These are phyloP conservation scores for Drosophila rellima DNA, from an alignment of 2,888 invertebrate genomes.

Conservation along the genomic window DNA sequence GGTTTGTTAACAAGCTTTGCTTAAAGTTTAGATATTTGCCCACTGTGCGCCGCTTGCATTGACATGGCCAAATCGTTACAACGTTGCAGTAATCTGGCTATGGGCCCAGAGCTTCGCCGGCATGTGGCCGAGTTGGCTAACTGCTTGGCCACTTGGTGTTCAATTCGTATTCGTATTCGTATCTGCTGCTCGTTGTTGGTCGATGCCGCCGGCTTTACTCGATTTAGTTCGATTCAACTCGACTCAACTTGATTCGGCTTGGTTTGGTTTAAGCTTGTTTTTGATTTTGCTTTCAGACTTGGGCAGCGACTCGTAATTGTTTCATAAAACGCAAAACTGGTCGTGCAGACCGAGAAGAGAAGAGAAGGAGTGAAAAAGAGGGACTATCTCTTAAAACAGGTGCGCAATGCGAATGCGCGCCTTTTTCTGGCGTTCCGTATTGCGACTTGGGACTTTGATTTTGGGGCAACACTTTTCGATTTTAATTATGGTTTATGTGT, in stretches of 20 bases:
- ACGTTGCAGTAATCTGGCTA: conserved; percentile 42
- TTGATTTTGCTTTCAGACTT: conserved; percentile 46
- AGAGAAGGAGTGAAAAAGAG: not conserved
- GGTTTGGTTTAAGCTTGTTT: conserved; percentile 23
- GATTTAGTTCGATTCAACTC: conserved; percentile 14
- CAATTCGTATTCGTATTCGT: conserved; percentile 53
- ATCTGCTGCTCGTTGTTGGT: conserved; percentile 51
- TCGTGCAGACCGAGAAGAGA: conserved; percentile 30
- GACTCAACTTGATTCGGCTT: conserved; percentile 16
- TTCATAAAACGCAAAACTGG: conserved; percentile 75
- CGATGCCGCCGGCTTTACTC: conserved; percentile 31
- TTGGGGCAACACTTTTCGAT: conserved; percentile 68
- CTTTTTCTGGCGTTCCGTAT: conserved; percentile 48
- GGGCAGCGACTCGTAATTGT: conserved; percentile 69
- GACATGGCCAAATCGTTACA: conserved; percentile 26
- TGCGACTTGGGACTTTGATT: conserved; percentile 49
- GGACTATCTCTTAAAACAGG: conserved; percentile 56
- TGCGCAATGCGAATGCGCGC: conserved; percentile 65
- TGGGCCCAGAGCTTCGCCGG: conserved; percentile 29
- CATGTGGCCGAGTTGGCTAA: conserved; percentile 33
- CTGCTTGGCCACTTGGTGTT: conserved; percentile 54
- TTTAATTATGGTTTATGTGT: conserved; percentile 74
- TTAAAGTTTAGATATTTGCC: not conserved
- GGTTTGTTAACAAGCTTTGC: not conserved
- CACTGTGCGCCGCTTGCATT: conserved; percentile 37